Evolutionary conservation across 2,113 vertebrate genomes (phyloP).

Genomic region (Sylvia atricapilla): DNA sequence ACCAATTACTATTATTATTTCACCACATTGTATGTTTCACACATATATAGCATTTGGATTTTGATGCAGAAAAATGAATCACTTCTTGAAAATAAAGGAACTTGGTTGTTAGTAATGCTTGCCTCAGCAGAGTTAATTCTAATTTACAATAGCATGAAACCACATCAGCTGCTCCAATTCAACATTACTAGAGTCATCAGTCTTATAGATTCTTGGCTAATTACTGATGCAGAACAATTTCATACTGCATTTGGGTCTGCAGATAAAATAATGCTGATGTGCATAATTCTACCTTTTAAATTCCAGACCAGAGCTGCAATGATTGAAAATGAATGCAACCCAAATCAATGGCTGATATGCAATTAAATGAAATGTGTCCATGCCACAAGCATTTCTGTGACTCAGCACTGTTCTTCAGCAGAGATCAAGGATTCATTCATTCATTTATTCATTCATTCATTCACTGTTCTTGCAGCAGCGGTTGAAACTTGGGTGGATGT

Average conservation of each 20-base stretch:
- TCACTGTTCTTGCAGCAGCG: neutral
- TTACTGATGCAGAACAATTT: neutral
- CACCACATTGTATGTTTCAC: neutral
- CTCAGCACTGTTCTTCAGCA: neutral
- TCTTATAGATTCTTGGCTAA: neutral
- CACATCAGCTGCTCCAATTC: neutral
- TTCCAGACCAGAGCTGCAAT: neutral
- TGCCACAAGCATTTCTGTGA: neutral
- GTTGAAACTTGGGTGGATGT: neutral
- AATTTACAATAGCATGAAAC: neutral
- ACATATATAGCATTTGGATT: neutral
- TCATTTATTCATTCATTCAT: neutral
- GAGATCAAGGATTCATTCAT: neutral
- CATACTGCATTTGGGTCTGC: neutral
- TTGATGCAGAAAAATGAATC: neutral
- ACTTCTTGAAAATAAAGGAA: neutral
- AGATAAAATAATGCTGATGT: neutral
- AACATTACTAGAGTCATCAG: neutral
- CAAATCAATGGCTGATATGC: neutral
- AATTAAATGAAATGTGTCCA: neutral
- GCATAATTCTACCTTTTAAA: neutral
- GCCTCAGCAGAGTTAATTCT: neutral
- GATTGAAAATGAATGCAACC: neutral
- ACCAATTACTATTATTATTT: neutral
- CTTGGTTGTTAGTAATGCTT: neutral